Conservation (phyloP, 1,140 invertebrate genomes). For the Drosophila santomea region DNA sequence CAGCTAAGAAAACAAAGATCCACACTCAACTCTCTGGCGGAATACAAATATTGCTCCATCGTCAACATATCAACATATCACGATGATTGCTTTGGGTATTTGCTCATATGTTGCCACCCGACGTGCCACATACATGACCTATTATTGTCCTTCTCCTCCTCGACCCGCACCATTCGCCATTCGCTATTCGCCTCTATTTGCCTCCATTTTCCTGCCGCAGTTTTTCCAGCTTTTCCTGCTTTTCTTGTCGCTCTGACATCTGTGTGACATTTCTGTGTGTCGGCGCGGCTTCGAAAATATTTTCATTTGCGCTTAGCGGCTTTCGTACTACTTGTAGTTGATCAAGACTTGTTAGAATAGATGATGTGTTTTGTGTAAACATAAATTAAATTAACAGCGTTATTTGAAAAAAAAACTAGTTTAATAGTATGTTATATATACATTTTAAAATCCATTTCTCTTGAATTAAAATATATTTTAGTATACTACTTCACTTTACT, state of each 20-base stretch:
- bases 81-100: constrained; percentile 48
- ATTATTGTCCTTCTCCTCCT: constrained; percentile 27
- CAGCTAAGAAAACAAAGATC: constrained; percentile 16
- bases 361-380: not conserved
- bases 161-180: constrained; percentile 3
- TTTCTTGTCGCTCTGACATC: constrained; percentile 44
- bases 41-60: constrained; percentile 65
- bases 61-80: constrained; percentile 48
- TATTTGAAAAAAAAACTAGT: too few species aligned
- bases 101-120: constrained; percentile 42
- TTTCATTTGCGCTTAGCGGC: constrained; percentile 61
- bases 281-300: constrained; percentile 48
- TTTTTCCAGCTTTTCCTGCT: constrained; percentile 30
- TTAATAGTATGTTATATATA: too few species aligned
- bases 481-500: too few species aligned
- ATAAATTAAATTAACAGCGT: too few species aligned
- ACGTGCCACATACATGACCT: constrained; percentile 20
- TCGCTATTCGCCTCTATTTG: constrained; percentile 6
- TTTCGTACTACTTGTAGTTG: constrained; percentile 6
- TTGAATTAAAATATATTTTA: too few species aligned
- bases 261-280: constrained; percentile 49
- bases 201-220: constrained; percentile 27
- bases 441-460: too few species aligned
- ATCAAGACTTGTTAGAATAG: constrained; percentile 1
- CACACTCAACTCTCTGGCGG: constrained; percentile 13